These are phyloP conservation scores for Cassiopea xamachana DNA, from an alignment of 30 jellyfish, hydroid and myxozoan species.

Conservation along the genomic window DNA sequence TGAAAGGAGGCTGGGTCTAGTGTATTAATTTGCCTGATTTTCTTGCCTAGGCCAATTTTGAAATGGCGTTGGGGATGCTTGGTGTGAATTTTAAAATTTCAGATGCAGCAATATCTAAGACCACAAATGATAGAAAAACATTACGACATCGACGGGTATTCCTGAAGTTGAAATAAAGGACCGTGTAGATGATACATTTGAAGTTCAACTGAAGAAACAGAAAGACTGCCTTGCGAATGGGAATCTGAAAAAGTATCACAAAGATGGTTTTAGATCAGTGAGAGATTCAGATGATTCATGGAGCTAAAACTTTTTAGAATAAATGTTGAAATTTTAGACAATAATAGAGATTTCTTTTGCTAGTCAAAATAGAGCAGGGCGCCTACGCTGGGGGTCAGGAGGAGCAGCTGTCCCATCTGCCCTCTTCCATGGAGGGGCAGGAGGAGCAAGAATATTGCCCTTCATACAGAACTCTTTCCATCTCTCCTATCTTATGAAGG, in stretches of 20 bases:
- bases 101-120: background rate
- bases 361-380: no score
- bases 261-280: background rate
- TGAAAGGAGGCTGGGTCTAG: no score
- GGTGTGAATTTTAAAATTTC: background rate
- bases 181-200: background rate
- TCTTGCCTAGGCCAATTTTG: slow-evolving; percentile 7
- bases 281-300: slow-evolving; percentile 11
- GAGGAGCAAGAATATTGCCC: no score
- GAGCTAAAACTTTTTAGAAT: background rate
- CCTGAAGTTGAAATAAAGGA: background rate
- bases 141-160: background rate
- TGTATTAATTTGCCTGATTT: background rate
- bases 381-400: no score
- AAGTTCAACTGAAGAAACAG: background rate
- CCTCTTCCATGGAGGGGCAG: no score
- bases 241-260: background rate
- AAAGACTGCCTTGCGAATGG: background rate
- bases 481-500: no score
- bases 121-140: background rate
- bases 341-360: no score
- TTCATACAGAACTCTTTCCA: no score
- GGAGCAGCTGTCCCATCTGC: no score
- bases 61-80: slow-evolving; percentile 7
- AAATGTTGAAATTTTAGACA: no score